phyloP scores from a whole-genome alignment of 2,797 vertebrate species.

The Kryptolebias ocellatus region DNA sequence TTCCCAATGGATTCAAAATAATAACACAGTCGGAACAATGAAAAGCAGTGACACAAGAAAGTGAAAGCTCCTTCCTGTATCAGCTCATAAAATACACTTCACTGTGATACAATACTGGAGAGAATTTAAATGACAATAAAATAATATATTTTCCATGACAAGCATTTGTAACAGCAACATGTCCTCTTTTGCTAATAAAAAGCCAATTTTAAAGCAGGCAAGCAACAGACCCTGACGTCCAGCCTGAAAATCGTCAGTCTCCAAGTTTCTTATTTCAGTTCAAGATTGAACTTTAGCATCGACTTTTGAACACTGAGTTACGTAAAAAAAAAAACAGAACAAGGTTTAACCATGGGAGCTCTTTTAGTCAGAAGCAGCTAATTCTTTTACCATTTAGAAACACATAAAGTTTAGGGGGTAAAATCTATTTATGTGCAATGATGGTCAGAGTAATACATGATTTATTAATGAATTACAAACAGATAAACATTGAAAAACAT shows the following conservation, averaged over 20 bases:
- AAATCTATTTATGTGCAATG: background rate
- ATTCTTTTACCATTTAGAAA: background rate
- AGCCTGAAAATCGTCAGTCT: background rate
- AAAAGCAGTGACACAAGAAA: background rate
- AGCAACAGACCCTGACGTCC: background rate
- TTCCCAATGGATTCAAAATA: constrained; percentile 12
- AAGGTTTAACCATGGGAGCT: background rate
- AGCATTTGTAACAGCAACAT: too few species aligned
- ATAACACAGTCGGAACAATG: background rate
- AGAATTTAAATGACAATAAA: too few species aligned
- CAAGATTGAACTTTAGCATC: background rate
- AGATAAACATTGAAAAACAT: background rate
- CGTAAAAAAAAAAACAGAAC: too few species aligned
- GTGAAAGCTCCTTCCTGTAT: background rate
- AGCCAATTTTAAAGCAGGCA: background rate
- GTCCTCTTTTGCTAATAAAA: too few species aligned
- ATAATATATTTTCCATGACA: too few species aligned
- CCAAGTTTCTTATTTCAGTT: background rate
- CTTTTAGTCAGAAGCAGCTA: background rate
- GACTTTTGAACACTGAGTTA: background rate
- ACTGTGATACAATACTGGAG: too few species aligned
- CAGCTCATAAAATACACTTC: too few species aligned
- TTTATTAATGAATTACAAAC: background rate
- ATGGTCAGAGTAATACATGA: background rate
- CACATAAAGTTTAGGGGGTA: background rate